A percentile compares a stretch with the other conserved stretches of the same genome.
Conservation (phyloP, 1,140 invertebrate species). For the Eumaeus atala region DNA sequence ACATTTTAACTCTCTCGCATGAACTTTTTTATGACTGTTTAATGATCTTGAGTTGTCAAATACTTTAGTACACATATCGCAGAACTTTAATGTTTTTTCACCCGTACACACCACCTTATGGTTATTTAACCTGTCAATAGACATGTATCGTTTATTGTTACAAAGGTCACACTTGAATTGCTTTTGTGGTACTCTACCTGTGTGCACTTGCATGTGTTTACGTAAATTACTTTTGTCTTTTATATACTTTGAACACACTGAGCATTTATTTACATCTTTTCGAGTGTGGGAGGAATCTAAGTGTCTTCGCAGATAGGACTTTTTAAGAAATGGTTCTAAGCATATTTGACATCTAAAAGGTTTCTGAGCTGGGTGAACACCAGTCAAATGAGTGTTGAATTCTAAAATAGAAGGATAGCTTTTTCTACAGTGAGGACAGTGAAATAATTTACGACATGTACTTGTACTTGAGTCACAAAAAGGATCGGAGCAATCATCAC, state of each 20-base stretch:
- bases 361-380: constrained; percentile 71
- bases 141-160: constrained; percentile 74
- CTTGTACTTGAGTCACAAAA: constrained; percentile 67
- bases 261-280: constrained; percentile 74
- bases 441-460: constrained; percentile 69
- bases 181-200: constrained; percentile 71
- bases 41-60: constrained; percentile 73
- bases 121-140: constrained; percentile 69
- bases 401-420: constrained; percentile 71
- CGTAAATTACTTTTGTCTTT: constrained; percentile 74
- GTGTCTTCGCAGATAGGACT: constrained; percentile 66
- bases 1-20: constrained; percentile 72
- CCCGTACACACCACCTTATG: constrained; percentile 72
- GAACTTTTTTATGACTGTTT: constrained; percentile 74
- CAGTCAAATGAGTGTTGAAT: constrained; percentile 71
- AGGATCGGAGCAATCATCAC: constrained; percentile 72
- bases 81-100: constrained; percentile 70
- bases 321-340: constrained; percentile 70
- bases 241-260: constrained; percentile 73
- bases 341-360: constrained; percentile 73
- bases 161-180: constrained; percentile 73
- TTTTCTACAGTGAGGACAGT: constrained; percentile 72
- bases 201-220: constrained; percentile 74
- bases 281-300: constrained; percentile 67
- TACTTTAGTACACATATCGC: constrained; percentile 73